Base-by-base conservation (phyloP, 2,888 invertebrate species). In the Xestia c-nigrum region DNA sequence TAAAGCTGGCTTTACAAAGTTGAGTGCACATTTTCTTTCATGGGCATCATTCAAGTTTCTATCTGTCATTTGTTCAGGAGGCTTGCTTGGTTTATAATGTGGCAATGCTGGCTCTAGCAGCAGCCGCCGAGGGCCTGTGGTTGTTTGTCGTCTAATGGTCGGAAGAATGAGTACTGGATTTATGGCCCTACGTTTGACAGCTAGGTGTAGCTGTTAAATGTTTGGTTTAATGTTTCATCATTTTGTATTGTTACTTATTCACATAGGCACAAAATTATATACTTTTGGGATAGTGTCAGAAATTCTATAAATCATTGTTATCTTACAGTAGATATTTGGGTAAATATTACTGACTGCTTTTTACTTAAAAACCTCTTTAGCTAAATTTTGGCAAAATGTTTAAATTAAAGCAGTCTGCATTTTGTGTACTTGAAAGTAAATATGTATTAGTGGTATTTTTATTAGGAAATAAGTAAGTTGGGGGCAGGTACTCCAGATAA, bases 401-500 rank as follows among this genome's bases (percentile, higher is more conserved):
- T 3, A 70, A 14, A 47, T n/a, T 9, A 64, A n/a, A 21, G 19
- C 6, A 9, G 24, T 52, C 24, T 40, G 40, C 38, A 67, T n/a
- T 69, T n/a, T 70, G 70, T 10, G n/a, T 57, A 19, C 38, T 19
- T 1, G 1, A 19, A 31, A 31, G 9, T 14, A 9, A 40, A 50
- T 16, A 9, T 5, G 9, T 31, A 24, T 61, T 31, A 57, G 38
- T 55, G 43, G 31, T 46, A 38, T 50, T 72, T 40, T 74, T 40
- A 64, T 50, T 71, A 59, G 72, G 40, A 24, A 47, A 21, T 74
- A 59, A 47, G 43, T 52, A 52, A 12, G n/a, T 68, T 72, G 9
- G 7, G 14, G 12, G 12, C 31, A 21, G 10, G 5, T 47, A 16
- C 31, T 3, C 31, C 24, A 12, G 21, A 24, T 47, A 19, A 47